Conservation (phyloP, 2,797 vertebrate species). For the Acomys russatus region DNA sequence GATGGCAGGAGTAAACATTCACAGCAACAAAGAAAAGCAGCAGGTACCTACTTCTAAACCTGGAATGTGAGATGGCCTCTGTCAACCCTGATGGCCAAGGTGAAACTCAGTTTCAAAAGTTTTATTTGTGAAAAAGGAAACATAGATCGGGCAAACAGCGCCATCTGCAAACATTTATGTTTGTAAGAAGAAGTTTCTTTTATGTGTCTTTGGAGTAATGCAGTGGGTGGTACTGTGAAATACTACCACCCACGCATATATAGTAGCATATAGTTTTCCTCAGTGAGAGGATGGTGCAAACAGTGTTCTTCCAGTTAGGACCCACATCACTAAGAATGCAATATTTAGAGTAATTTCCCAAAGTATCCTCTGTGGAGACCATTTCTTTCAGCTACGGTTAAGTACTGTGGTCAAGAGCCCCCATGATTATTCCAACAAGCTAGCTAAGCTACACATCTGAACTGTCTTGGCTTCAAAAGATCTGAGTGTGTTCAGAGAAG, state of each 20-base stretch:
- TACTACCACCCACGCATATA: neutral
- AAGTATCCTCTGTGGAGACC: neutral
- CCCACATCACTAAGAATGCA: neutral
- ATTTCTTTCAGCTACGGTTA: neutral
- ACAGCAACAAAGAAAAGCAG: neutral
- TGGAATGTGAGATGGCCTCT: constrained; percentile 17
- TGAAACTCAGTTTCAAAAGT: constrained; percentile 7
- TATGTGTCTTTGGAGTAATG: neutral
- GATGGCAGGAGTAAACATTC: neutral
- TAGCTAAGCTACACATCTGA: neutral
- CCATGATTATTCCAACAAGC: neutral
- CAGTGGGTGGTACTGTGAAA: neutral
- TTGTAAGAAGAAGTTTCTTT: constrained; percentile 28
- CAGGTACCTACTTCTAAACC: neutral
- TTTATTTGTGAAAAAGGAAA: constrained; percentile 16
- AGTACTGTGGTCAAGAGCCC: neutral
- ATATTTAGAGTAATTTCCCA: neutral
- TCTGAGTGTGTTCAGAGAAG: neutral
- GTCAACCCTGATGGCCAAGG: neutral
- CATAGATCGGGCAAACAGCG: neutral
- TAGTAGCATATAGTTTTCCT: neutral
- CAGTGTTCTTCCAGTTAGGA: neutral
- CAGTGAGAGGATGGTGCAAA: neutral
- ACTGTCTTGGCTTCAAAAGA: neutral
- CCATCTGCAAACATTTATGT: neutral